phyloP scores from a whole-genome alignment of 2,888 invertebrate species.

The Himalopsyche kuldschensis region DNA sequence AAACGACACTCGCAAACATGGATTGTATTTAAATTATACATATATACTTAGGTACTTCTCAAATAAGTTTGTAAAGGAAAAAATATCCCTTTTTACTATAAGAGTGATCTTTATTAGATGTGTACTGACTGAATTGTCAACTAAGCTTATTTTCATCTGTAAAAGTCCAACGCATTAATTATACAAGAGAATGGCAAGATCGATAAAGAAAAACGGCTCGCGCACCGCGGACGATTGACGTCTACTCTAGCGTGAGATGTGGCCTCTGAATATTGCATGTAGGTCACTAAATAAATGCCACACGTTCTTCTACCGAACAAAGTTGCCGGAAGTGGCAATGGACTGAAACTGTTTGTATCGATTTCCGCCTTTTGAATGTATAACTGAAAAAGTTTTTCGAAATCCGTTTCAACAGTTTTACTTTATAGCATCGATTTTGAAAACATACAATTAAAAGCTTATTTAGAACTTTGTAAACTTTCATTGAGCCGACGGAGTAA shows the following conservation, averaged over 20 bases:
- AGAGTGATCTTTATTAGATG: too few species aligned
- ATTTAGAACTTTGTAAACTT: background rate
- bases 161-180: background rate
- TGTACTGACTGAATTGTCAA: too few species aligned
- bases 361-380: constrained; percentile 12
- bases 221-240: background rate
- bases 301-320: constrained; percentile 11
- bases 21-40: too few species aligned
- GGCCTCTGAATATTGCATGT: constrained; percentile 24
- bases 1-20: too few species aligned
- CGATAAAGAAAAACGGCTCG: background rate
- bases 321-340: constrained; percentile 26
- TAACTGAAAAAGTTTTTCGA: background rate
- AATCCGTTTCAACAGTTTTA: background rate
- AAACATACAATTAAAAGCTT: constrained; percentile 1
- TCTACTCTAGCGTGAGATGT: background rate
- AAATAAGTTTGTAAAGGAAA: too few species aligned
- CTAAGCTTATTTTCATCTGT: too few species aligned
- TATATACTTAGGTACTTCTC: too few species aligned
- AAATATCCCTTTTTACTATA: too few species aligned
- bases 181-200: background rate
- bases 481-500: background rate
- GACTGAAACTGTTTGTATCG: constrained; percentile 24
- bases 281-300: constrained; percentile 30
- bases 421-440: background rate